Evolutionary conservation across 2,113 vertebrate species (phyloP).

Genomic region (Ardeotis arabs): DNA sequence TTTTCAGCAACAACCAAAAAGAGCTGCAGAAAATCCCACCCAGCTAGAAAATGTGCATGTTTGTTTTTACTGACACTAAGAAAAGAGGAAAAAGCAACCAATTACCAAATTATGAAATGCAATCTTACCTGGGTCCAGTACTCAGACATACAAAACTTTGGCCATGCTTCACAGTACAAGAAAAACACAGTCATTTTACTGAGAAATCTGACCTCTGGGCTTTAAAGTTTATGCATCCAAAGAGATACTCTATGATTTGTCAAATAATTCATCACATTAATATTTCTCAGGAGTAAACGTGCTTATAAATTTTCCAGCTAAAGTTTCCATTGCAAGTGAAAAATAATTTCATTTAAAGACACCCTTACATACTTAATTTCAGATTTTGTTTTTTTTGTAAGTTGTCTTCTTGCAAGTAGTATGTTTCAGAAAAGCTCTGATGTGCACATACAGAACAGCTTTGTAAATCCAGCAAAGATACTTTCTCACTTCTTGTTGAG

Average conservation of each 20-base stretch:
- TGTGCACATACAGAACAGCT: background rate
- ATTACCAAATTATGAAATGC: background rate
- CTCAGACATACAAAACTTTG: background rate
- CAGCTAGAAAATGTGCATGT: background rate
- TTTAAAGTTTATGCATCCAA: background rate
- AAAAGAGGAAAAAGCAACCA: background rate
- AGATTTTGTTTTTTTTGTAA: background rate
- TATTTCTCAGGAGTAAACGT: background rate
- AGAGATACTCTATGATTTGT: background rate
- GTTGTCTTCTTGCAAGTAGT: background rate
- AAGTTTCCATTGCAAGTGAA: background rate
- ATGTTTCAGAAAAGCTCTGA: background rate
- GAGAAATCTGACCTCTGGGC: background rate
- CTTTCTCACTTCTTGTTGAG: constrained; percentile 29
- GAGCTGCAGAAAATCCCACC: background rate
- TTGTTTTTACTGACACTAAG: background rate
- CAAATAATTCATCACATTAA: background rate
- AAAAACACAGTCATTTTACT: constrained; percentile 31
- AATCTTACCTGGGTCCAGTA: constrained; percentile 21
- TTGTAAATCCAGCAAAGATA: background rate
- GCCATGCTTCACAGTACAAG: background rate
- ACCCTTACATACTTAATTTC: background rate
- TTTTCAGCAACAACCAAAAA: background rate
- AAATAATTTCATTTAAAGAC: background rate
- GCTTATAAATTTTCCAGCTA: background rate